phyloP scores from a whole-genome alignment of 2,888 invertebrate species.

The Ornithoptera alexandrae region DNA sequence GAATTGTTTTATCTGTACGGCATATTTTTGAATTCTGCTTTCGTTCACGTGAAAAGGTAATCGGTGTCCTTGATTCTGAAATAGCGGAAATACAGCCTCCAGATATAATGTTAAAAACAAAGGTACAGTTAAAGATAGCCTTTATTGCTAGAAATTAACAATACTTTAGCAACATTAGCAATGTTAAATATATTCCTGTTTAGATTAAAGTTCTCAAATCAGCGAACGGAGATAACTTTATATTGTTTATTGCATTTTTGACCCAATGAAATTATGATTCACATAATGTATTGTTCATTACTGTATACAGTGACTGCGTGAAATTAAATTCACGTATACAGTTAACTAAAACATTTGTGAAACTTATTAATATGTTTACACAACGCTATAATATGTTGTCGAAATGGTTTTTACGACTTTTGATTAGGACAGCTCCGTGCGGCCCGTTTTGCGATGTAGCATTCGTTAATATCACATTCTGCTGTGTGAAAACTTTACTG shows the following conservation, averaged over 20 bases:
- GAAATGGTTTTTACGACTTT: constrained; percentile 1
- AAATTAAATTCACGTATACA: neutral
- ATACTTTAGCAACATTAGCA: too few relatives aligned
- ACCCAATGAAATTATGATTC: neutral
- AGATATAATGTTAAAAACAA: too few relatives aligned
- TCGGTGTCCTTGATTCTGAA: too few relatives aligned
- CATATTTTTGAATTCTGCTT: too few relatives aligned
- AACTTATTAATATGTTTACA: constrained; percentile 1
- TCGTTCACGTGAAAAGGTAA: too few relatives aligned
- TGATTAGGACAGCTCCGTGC: neutral
- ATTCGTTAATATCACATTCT: neutral
- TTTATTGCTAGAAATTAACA: too few relatives aligned
- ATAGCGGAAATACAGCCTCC: too few relatives aligned
- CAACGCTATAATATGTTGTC: neutral
- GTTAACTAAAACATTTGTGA: constrained; percentile 1
- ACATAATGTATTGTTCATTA: neutral
- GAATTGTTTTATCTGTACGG: too few relatives aligned
- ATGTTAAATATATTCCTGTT: too few relatives aligned
- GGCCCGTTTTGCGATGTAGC: constrained; percentile 5
- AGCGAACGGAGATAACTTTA: neutral
- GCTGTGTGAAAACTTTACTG: neutral
- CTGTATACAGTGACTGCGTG: neutral
- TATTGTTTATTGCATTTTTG: neutral
- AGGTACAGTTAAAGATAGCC: too few relatives aligned
- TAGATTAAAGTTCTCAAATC: too few relatives aligned